These are phyloP conservation scores for Nematopogon swammerdamellus DNA, from an alignment of 2,888 invertebrate genomes.

Conservation along the genomic window DNA sequence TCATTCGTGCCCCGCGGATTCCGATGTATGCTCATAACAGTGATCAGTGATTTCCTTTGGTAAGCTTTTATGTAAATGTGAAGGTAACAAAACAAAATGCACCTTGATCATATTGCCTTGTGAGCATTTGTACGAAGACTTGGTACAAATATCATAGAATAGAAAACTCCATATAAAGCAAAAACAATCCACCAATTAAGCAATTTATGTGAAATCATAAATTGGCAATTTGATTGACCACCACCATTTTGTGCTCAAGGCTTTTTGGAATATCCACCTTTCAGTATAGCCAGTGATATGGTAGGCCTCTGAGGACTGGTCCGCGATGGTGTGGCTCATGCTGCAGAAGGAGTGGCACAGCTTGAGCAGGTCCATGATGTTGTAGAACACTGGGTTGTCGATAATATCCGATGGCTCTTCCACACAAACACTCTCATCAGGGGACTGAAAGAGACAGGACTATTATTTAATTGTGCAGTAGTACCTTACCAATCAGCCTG, in stretches of 20 bases:
- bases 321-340: conserved; percentile 38
- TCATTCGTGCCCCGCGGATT: too few relatives aligned
- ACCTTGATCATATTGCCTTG: too few relatives aligned
- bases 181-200: background rate
- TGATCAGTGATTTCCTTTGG: too few relatives aligned
- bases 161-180: too few relatives aligned
- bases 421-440: conserved; percentile 24
- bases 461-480: too few relatives aligned
- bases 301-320: conserved; percentile 36
- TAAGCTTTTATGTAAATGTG: too few relatives aligned
- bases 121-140: too few relatives aligned
- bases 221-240: background rate
- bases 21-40: too few relatives aligned
- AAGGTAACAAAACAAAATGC: too few relatives aligned
- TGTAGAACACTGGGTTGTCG: conserved; percentile 47
- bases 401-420: conserved; percentile 28
- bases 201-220: background rate
- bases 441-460: conserved; percentile 24
- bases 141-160: too few relatives aligned
- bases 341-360: conserved; percentile 63
- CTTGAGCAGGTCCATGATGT: conserved; percentile 57
- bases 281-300: conserved; percentile 40
- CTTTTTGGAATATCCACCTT: conserved; percentile 21
- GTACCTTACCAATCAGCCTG: too few relatives aligned
- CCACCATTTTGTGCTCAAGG: background rate